Percentiles rank a stretch among this genome's conserved stretches.
These are phyloP conservation scores for Rhinophrynus dorsalis DNA, from an alignment of 2,797 vertebrate genomes.

Conservation along the genomic window DNA sequence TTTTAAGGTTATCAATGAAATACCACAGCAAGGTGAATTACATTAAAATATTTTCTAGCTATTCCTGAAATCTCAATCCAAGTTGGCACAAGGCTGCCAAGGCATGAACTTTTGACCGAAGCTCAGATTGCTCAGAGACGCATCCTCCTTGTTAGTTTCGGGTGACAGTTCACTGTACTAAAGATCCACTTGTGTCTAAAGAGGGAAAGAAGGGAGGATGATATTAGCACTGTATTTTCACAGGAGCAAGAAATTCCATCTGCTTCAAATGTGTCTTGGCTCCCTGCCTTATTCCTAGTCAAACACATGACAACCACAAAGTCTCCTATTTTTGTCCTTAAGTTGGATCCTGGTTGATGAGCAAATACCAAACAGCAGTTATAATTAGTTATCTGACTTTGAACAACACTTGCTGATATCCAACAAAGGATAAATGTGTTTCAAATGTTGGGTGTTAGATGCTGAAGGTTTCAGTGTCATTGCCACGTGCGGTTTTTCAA, in stretches of 20 bases:
- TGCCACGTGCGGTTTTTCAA: constrained; percentile 57
- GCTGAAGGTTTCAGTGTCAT: constrained; percentile 57
- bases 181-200: constrained; percentile 69
- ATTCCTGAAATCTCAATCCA: constrained; percentile 71
- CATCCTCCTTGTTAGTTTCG: constrained; percentile 76
- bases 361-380: constrained; percentile 68
- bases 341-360: constrained; percentile 65
- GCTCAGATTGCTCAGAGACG: constrained; percentile 70
- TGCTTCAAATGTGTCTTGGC: constrained; percentile 78
- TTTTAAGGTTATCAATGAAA: constrained; percentile 72
- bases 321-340: constrained; percentile 79
- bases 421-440: constrained; percentile 68
- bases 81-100: constrained; percentile 67
- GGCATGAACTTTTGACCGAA: constrained; percentile 69
- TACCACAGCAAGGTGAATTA: constrained; percentile 68
- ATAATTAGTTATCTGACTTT: constrained; percentile 77
- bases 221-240: constrained; percentile 78
- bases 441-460: constrained; percentile 57
- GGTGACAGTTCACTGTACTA: constrained; percentile 75
- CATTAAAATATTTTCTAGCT: constrained; percentile 72
- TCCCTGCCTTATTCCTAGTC: constrained; percentile 67
- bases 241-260: constrained; percentile 81
- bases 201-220: constrained; percentile 68
- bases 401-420: constrained; percentile 70
- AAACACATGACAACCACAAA: constrained; percentile 75